These are phyloP conservation scores for Thymelicus lineola DNA, from an alignment of 2,888 invertebrate genomes.

Conservation along the genomic window DNA sequence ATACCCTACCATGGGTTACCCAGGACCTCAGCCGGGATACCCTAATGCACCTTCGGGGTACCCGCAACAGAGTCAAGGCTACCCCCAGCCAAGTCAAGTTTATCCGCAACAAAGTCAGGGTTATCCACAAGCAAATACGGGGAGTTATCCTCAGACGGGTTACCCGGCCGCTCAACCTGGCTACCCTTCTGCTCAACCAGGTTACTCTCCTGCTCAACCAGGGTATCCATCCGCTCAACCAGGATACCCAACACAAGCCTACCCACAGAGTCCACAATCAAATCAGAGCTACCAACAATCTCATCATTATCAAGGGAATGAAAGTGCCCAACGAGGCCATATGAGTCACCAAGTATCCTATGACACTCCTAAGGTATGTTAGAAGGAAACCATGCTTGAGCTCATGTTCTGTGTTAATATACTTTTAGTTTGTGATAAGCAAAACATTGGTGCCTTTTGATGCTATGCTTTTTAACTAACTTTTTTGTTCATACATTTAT, in stretches of 20 bases:
- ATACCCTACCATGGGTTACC: slow-evolving; percentile 73
- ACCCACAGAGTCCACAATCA: slow-evolving; percentile 46
- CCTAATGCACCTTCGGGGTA: slow-evolving; percentile 54
- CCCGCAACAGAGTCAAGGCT: slow-evolving; percentile 49
- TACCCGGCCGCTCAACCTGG: background rate
- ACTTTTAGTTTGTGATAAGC: slow-evolving; percentile 64
- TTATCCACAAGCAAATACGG: slow-evolving; percentile 42
- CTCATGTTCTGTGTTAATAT: slow-evolving; percentile 39
- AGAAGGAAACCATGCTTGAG: slow-evolving; percentile 40
- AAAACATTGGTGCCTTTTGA: slow-evolving; percentile 54
- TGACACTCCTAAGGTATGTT: slow-evolving; percentile 66
- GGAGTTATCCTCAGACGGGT: background rate
- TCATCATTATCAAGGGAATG: slow-evolving; percentile 65
- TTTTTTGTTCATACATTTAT: background rate
- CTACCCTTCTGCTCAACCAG: background rate
- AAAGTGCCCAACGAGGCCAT: slow-evolving; percentile 59
- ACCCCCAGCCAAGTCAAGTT: slow-evolving; percentile 56
- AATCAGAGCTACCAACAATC: slow-evolving; percentile 47
- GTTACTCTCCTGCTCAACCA: slow-evolving; percentile 45
- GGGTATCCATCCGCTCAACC: slow-evolving; percentile 47
- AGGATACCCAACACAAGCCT: slow-evolving; percentile 49
- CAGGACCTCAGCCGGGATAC: slow-evolving; percentile 67
- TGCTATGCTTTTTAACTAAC: slow-evolving; percentile 26
- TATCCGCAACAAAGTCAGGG: slow-evolving; percentile 51
- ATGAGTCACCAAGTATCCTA: slow-evolving; percentile 59